phyloP scores from a whole-genome alignment of 2,888 invertebrate species.

The Agrotis puta region DNA sequence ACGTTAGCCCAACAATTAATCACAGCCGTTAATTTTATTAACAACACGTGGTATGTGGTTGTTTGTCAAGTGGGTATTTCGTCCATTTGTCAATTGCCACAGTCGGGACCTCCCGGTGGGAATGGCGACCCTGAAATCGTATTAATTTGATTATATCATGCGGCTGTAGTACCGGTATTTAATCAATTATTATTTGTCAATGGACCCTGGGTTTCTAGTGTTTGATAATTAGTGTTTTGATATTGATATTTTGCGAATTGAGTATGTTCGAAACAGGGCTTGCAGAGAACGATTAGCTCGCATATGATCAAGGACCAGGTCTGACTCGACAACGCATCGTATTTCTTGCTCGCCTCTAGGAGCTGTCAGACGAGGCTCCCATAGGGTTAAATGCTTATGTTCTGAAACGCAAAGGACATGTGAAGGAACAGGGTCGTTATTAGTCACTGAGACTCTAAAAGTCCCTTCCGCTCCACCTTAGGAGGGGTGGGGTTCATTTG shows the following conservation, averaged over 20 bases:
- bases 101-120: slow-evolving; percentile 63
- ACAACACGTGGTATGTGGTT: slow-evolving; percentile 73
- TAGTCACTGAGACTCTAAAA: no score
- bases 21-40: slow-evolving; percentile 84
- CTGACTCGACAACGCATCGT: no score
- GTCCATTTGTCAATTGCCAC: slow-evolving; percentile 77
- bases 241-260: neutral
- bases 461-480: no score
- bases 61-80: slow-evolving; percentile 73
- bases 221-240: slow-evolving; percentile 3
- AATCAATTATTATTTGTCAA: slow-evolving; percentile 41
- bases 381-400: no score
- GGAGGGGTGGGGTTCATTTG: no score
- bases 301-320: no score
- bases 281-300: no score
- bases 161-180: slow-evolving; percentile 50
- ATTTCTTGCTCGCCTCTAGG: no score
- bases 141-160: slow-evolving; percentile 70
- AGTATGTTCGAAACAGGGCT: no score
- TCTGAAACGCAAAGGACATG: no score
- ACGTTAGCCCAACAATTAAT: slow-evolving; percentile 76
- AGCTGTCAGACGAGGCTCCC: no score
- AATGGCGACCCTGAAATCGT: slow-evolving; percentile 54
- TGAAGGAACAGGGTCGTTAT: no score
- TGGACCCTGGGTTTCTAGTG: slow-evolving; percentile 2